phyloP scores from a whole-genome alignment of 2,797 vertebrate species.

The Salarias fasciatus region DNA sequence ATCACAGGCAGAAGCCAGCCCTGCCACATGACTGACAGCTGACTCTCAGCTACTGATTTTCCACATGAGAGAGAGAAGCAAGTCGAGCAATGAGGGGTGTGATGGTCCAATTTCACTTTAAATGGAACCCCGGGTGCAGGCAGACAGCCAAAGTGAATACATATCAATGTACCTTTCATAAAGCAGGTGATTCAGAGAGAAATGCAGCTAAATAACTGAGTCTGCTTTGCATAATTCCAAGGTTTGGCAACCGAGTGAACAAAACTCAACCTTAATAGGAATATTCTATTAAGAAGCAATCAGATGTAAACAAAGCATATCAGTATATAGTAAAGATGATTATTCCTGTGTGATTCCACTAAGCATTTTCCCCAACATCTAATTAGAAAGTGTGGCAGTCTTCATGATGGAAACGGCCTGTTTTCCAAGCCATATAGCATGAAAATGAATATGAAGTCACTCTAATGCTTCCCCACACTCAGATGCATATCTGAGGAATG shows the following conservation, averaged over 20 bases:
- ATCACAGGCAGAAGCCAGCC: conserved; percentile 71
- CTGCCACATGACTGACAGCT: conserved; percentile 73
- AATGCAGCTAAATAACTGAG: conserved; percentile 48
- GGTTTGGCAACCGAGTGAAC: conserved; percentile 32
- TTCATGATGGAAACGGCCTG: conserved; percentile 28
- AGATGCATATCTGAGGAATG: not conserved
- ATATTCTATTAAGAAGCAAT: conserved; percentile 59
- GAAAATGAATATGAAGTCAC: conserved; percentile 38
- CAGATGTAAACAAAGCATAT: conserved; percentile 54
- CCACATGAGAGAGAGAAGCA: conserved; percentile 73
- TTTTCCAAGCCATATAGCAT: conserved; percentile 40
- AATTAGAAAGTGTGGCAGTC: conserved; percentile 48
- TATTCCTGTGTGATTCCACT: conserved; percentile 39
- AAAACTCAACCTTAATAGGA: conserved; percentile 49
- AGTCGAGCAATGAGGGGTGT: conserved; percentile 59
- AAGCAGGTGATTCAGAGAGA: conserved; percentile 49
- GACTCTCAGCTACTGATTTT: conserved; percentile 73
- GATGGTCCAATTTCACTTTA: conserved; percentile 76
- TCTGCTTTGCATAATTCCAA: conserved; percentile 33
- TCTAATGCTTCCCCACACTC: not conserved
- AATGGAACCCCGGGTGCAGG: conserved; percentile 55
- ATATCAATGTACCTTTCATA: conserved; percentile 51
- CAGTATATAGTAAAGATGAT: conserved; percentile 63
- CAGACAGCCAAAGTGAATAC: conserved; percentile 52
- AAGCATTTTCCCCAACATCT: conserved; percentile 14